Conservation (phyloP, 2,888 invertebrate species). For the Oscheius sp. region DNA sequence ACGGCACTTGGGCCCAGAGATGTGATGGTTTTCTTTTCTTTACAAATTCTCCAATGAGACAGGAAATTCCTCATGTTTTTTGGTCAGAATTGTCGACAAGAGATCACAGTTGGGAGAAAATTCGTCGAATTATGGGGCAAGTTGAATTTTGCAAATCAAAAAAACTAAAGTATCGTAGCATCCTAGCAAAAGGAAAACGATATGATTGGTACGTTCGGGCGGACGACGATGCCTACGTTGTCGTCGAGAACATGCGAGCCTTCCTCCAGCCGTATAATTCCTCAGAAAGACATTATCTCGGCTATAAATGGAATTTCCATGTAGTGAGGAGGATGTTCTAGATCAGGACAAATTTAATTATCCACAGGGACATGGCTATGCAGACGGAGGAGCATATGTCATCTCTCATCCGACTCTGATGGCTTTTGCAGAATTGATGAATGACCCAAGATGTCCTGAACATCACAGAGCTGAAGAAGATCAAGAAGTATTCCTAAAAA, state of each 20-base stretch:
- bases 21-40: constrained; percentile 65
- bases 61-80: constrained; percentile 58
- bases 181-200: not conserved
- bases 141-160: not conserved
- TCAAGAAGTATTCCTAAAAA: constrained; percentile 54
- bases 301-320: constrained; percentile 65
- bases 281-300: constrained; percentile 53
- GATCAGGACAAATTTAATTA: not conserved
- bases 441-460: constrained; percentile 60
- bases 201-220: constrained; percentile 68
- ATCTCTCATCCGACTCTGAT: constrained; percentile 50
- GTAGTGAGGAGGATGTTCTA: constrained; percentile 35
- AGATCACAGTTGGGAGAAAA: constrained; percentile 69
- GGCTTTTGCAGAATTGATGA: constrained; percentile 56
- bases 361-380: constrained; percentile 50
- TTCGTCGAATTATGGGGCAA: constrained; percentile 59
- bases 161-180: not conserved
- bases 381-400: constrained; percentile 63
- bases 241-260: constrained; percentile 61
- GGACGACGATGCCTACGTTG: constrained; percentile 65
- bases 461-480: constrained; percentile 68
- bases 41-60: constrained; percentile 59
- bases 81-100: constrained; percentile 54
- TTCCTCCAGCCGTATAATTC: constrained; percentile 53
- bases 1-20: constrained; percentile 61